Evolutionary conservation across 1,140 invertebrate genomes (phyloP), one percentile per base, ranked within the genome.

Genomic region (Drosophila sechellia): DNA sequence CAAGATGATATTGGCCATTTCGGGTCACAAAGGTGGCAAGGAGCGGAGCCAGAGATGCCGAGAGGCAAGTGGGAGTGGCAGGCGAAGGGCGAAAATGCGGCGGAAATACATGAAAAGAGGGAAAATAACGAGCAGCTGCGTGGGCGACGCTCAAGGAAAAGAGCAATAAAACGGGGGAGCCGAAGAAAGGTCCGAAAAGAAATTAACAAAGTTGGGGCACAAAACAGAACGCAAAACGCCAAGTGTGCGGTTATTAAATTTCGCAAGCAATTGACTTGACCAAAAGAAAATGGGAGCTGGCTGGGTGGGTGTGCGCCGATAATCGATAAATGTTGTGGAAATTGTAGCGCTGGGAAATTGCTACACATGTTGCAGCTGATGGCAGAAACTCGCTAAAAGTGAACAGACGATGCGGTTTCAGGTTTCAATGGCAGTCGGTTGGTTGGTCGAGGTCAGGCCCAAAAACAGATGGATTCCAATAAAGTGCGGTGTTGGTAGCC

Each of bases 241-340:
- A 76, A 68, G 54, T 73, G 69, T 78, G 69, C 59, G 60, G 57
- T 74, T 83, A 87, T 79, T 66, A 87, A 83, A 87, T 70, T 87
- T 77, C 77, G 68, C 83, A 87, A 81, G 75, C 83, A 83, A 87
- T 87, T 87, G 75, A 83, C 57, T 83, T 68, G 68, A 69, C 73
- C 64, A 75, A 61, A 68, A 68, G 42, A 43, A 53, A 43, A 54
- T 31, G 42, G 25, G 45, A 35, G 15, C 11, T 8, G 25, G 27
- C 12, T 20, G 11, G 72, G 25, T 57, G 73, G 57, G 37, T 34
- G 54, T 49, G 48, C 57, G 53, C 43, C 84, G 73, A 87, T 84
- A 87, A 87, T 87, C 84, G 71, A 87, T 87, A 87, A 87, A 84
- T 77, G 84, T 77, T 79, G 71, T 79, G 77, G 77, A 80, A 87